A percentile compares a stretch with the other conserved stretches of the same genome.
phyloP scores from a whole-genome alignment of 2,113 vertebrate genomes.

The Steatornis caripensis region DNA sequence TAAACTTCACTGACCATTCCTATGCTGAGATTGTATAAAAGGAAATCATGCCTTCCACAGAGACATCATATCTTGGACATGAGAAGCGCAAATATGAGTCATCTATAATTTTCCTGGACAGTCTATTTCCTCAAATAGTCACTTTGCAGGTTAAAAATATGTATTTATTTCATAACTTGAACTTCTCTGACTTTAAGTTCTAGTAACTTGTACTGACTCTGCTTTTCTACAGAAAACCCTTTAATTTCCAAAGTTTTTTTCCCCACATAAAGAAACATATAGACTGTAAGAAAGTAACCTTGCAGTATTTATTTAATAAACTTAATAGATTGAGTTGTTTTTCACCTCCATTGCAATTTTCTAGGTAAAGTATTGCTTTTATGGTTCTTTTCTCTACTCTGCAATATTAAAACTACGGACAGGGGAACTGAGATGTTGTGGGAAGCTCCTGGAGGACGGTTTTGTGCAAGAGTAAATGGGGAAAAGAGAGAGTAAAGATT shows the following conservation, averaged over 20 bases:
- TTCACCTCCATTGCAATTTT: not conserved
- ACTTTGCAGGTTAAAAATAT: not conserved
- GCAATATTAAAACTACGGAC: not conserved
- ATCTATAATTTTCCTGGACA: not conserved
- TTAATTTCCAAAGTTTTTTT: not conserved
- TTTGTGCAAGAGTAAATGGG: not conserved
- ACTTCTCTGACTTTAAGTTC: not conserved
- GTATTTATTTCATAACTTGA: not conserved
- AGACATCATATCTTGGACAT: not conserved
- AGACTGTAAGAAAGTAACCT: not conserved
- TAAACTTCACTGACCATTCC: not conserved
- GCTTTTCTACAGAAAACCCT: not conserved
- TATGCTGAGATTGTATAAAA: not conserved
- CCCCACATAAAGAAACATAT: rapidly evolving
- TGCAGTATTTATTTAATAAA: not conserved
- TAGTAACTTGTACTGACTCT: not conserved
- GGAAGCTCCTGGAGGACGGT: not conserved
- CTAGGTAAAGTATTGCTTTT: not conserved
- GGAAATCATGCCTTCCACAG: not conserved
- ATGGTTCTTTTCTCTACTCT: not conserved
- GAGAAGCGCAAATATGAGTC: not conserved
- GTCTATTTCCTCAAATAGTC: not conserved
- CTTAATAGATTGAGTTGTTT: not conserved
- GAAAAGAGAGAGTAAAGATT: not conserved
- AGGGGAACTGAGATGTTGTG: not conserved